Base-by-base conservation (phyloP, 2,888 invertebrate genomes). In the Globia sparganii region DNA sequence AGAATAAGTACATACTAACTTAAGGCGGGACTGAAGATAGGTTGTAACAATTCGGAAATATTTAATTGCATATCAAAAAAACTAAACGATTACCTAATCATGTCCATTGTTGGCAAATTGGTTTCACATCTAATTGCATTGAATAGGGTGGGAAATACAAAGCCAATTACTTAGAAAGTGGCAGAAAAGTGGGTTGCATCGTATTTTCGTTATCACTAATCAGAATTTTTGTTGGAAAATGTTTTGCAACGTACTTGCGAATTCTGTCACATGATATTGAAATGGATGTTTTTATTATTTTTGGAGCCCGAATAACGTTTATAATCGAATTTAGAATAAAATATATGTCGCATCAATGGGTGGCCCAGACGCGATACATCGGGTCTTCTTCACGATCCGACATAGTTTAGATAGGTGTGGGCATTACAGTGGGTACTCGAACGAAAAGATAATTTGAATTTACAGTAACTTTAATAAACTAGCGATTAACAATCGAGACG, bases 1-100 rank as follows among this genome's bases (percentile, higher is more conserved):
- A 85, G 28, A 87, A 91, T 56, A 89, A 80, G 1, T 87, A 87
- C 68, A 46, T 85, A 43, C 28, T 64, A 71, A 86, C 81, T 43
- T 91, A 89, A 79, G 1, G 0, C n/a, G 40, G 34, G 18, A 73
- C 40, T 69, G 58, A 49, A 18, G 11, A n/a, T 67, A 64, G 28
- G 9, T n/a, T n/a, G 43, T 43, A 66, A 18, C 34, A 43, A 58
- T 68, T 56, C 9, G 34, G 49, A 25, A 28, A 34, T 65, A 58
- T 58, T 73, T 65, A 34, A 49, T 73, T 80, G 78, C 78, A 80
- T 65, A 65, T 59, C 40, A 49, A 49, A 65, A 61, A 34, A 34
- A 15, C 1, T 1, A 2, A 28, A 21, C 9, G 15, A n/a, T 0
- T 2, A 56, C 8, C 2, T 4, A 31, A 31, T 21, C 21, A 6